Percentiles rank a stretch among this genome's conserved stretches.
Conservation (phyloP, 2,113 vertebrate genomes). For the Alectura lathami region DNA sequence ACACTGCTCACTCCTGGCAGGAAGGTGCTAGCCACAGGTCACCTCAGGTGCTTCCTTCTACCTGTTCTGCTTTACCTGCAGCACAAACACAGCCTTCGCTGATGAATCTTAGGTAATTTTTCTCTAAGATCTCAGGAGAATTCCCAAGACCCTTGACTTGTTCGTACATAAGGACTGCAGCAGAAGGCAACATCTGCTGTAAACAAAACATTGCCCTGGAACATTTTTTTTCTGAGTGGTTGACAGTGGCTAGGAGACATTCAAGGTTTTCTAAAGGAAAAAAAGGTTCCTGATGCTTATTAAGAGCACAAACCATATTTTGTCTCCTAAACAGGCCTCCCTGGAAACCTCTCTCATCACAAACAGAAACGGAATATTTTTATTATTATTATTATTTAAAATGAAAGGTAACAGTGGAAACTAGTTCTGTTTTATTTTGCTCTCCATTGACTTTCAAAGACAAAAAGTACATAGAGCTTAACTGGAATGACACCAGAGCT, state of each 20-base stretch:
- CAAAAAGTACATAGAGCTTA: slow-evolving; percentile 65
- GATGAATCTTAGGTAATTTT: not conserved
- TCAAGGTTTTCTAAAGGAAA: slow-evolving; percentile 3
- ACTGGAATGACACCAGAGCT: slow-evolving; percentile 59
- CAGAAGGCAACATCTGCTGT: slow-evolving; percentile 24
- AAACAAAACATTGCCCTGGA: not conserved
- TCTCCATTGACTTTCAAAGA: slow-evolving; percentile 72
- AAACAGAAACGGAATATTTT: slow-evolving; percentile 30
- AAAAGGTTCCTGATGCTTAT: slow-evolving; percentile 4
- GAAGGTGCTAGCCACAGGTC: not conserved
- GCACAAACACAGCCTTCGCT: not conserved
- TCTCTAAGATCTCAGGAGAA: not conserved
- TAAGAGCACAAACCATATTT: slow-evolving; percentile 34
- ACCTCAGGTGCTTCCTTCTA: not conserved
- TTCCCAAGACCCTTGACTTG: not conserved
- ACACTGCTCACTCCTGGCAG: not conserved
- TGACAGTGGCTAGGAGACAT: not conserved
- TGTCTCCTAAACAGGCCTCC: not conserved
- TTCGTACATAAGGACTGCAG: not conserved
- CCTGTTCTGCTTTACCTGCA: not conserved
- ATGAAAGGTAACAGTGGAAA: slow-evolving; percentile 48
- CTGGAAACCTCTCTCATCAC: slow-evolving; percentile 36
- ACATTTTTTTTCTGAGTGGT: not conserved
- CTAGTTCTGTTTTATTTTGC: slow-evolving; percentile 45
- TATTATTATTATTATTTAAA: not conserved